Conservation (phyloP, 1,140 invertebrate species). For the Penaeus indicus region DNA sequence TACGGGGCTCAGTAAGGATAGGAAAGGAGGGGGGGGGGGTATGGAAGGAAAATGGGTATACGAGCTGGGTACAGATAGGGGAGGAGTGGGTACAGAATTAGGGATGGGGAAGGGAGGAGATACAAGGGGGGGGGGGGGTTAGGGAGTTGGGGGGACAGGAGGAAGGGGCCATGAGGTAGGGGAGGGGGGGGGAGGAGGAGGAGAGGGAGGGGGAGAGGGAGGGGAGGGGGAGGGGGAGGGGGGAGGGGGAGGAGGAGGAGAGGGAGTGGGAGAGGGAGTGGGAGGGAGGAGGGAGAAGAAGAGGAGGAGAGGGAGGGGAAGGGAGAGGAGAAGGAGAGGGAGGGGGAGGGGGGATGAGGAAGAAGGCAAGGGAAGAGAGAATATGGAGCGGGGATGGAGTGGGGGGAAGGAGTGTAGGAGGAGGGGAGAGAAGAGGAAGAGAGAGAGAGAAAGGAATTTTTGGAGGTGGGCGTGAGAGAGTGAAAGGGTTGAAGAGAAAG, state of each 20-base stretch:
- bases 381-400: neutral
- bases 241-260: neutral
- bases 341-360: no score
- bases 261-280: neutral
- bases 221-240: neutral
- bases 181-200: neutral
- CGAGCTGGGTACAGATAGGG: no score
- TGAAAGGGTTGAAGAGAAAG: no score
- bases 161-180: neutral
- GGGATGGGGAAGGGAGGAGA: no score
- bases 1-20: no score
- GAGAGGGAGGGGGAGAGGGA: neutral
- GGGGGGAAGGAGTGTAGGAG: neutral
- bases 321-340: neutral
- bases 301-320: neutral
- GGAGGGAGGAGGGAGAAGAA: neutral
- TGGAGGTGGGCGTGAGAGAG: neutral
- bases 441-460: neutral
- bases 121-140: neutral
- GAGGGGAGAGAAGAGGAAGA: neutral
- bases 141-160: neutral
- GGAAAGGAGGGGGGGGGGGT: no score
- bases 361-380: neutral
- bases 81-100: no score
- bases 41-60: no score